Evolutionary conservation across 2,797 vertebrate genomes (phyloP), one percentile per base, ranked within the genome.

Genomic region (Sebastes trivittatus): DNA sequence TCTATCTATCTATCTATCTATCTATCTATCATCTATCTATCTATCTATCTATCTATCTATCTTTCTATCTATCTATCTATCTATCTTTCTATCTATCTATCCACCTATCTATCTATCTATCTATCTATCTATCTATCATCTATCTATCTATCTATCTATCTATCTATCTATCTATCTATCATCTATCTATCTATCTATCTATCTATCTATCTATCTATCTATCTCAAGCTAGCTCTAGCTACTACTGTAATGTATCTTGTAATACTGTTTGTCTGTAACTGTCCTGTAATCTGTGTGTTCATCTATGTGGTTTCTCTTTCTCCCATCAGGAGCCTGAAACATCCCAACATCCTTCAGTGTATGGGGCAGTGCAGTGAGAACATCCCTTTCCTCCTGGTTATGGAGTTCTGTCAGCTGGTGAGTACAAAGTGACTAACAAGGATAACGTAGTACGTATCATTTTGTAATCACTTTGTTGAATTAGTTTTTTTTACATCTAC

Each of bases 391-490:
- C 95, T 98, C 59, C 94, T 98, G 76, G 97, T 98, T 34, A 98
- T 98, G 97, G 97, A 98, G 93, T 98, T 98, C 90, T 98, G 97
- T 89, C 97, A 98, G 64, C 94, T 98, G 96, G 97, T 98, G 86
- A 96, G 93, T 85, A 54, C 6, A 93, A 81, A 73, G 62, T 7
- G 4, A 3, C 27, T 20, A 52, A 52, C 49, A 52, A n/a, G 7
- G 49, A n/a, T 2, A n/a, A 52, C 49, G 4, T 52, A 10, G 49
- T 52, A 2, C 4, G 20, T 0, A 36, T 34, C 8, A 60, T 30
- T 52, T 38, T 8, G 6, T 32, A 11, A 23, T 27, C 29, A 67
- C 16, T 10, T 42, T 42, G 38, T 42, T 46, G 42, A 14, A 3
- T 49, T 63, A 2, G 0, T 23, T 14, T 23, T 30, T 30, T 23